These are phyloP conservation scores for Microcebus murinus DNA, from an alignment of 2,113 vertebrate species.

Conservation along the genomic window DNA sequence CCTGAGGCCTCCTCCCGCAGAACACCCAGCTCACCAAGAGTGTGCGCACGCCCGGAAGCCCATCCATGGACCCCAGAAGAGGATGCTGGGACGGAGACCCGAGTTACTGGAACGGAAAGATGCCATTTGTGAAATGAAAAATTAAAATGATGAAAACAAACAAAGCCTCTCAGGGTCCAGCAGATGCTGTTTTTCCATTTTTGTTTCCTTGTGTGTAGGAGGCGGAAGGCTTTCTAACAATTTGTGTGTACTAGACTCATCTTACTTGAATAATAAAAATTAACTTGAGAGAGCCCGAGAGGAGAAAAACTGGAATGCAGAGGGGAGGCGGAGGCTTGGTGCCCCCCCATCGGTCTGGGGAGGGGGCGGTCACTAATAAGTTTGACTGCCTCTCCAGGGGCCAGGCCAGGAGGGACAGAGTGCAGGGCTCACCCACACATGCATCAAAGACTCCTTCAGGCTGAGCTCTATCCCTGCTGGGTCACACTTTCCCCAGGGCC, in stretches of 20 bases:
- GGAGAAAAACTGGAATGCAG: not conserved
- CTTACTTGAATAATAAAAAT: constrained; percentile 21
- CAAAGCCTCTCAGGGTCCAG: not conserved
- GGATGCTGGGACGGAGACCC: not conserved
- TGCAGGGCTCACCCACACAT: accelerated
- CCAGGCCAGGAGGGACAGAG: not conserved
- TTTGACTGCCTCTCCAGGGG: not conserved
- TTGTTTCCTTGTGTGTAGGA: not conserved
- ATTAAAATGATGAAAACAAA: not conserved
- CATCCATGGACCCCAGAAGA: not conserved
- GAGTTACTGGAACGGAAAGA: not conserved
- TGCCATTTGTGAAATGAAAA: not conserved
- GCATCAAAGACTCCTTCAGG: not conserved
- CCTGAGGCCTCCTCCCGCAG: not conserved
- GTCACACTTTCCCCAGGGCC: not conserved
- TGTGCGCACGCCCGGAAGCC: not conserved
- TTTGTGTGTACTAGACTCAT: not conserved
- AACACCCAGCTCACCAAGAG: not conserved
- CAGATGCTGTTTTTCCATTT: not conserved
- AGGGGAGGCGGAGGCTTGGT: accelerated
- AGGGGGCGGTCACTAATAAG: not conserved
- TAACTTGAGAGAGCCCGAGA: not conserved
- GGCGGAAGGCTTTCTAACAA: not conserved
- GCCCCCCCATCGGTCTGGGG: too few relatives aligned
- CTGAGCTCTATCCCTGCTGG: not conserved